Evolutionary conservation across 1,140 invertebrate genomes (phyloP), one percentile per base, ranked within the genome.

Genomic region (Drosophila varians): DNA sequence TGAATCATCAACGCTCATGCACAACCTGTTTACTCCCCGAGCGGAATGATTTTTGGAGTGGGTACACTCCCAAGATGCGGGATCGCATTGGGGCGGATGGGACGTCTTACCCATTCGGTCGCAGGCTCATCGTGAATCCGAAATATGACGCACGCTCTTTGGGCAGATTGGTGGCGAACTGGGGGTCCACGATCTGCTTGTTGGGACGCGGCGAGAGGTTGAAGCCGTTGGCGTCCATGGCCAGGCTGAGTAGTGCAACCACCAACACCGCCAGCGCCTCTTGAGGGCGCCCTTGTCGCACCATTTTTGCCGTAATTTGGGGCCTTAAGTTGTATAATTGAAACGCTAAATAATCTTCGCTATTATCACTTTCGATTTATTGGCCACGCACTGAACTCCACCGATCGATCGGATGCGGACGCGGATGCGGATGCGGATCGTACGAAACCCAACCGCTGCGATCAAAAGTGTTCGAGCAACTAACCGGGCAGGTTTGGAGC

Each of bases 111-210:
- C 89, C 86, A 47, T 74, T 70, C 23, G 72, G 72, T 53, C 90
- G 72, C 51, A 91, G 52, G 46, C 57, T 90, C 60, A 91, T 72
- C 26, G 57, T 84, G 51, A 71, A 91, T 48, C 90, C 90, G 54
- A 91, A 91, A 73, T 91, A 91, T 77, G 90, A 91, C 55, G 84
- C 79, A 71, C 79, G 78, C 48, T 71, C 62, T 77, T 91, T 90
- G 19, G 88, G 78, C 58, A 90, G 38, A n/a, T 4, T 52, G n/a
- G 77, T 80, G 9, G 52, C 56, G 9, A 80, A 65, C 51, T 78
- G 68, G 34, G 90, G 90, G 57, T 91, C 90, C 48, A 38, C 53
- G 47, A 91, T 74, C 51, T 74, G 51, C 9, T 42, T 45, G 74
- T 91, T 91, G 23, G 90, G 90, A 14, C 60, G 71, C 6, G 90